Evolutionary conservation across 64 coral and sea anemone species (phyloP).

Genomic region (Trachythela sp.): DNA sequence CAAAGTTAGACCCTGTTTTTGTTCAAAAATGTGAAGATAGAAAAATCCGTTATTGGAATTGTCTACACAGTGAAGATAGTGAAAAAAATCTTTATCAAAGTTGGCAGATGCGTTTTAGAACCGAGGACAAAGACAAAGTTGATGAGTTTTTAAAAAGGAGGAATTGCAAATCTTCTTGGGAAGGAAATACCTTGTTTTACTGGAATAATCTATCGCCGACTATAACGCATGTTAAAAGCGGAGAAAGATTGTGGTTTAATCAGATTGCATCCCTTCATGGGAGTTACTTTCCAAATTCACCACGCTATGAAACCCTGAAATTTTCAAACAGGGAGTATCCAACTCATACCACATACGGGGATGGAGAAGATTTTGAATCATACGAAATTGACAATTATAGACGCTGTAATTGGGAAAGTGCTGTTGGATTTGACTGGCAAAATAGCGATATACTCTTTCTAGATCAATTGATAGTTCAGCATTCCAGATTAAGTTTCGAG

Average conservation of each 20-base stretch:
- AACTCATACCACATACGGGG: constrained; percentile 63
- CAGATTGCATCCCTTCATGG: constrained; percentile 60
- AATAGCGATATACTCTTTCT: constrained; percentile 66
- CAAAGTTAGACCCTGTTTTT: constrained; percentile 55
- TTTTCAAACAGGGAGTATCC: constrained; percentile 62
- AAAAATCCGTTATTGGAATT: constrained; percentile 66
- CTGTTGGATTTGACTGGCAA: constrained; percentile 87
- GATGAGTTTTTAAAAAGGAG: constrained; percentile 53
- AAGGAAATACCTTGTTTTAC: constrained; percentile 51
- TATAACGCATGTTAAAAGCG: constrained; percentile 63
- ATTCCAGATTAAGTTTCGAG: constrained; percentile 57
- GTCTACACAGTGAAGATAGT: constrained; percentile 46
- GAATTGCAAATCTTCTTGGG: constrained; percentile 60
- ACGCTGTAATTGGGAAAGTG: constrained; percentile 60
- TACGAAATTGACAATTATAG: constrained; percentile 72
- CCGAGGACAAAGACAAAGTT: constrained; percentile 51
- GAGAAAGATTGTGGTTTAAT: constrained; percentile 82
- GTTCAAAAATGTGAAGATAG: constrained; percentile 61
- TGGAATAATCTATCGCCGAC: constrained; percentile 65
- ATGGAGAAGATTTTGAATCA: constrained; percentile 67
- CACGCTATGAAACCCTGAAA: constrained; percentile 57
- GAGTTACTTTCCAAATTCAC: constrained; percentile 57
- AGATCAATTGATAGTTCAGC: constrained; percentile 62
- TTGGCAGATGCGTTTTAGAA: constrained; percentile 82
- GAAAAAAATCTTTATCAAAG: constrained; percentile 36